A percentile compares a stretch with the other conserved stretches of the same genome.
These are phyloP conservation scores for Mechanitis messenoides DNA, from an alignment of 2,888 invertebrate species.

Conservation along the genomic window DNA sequence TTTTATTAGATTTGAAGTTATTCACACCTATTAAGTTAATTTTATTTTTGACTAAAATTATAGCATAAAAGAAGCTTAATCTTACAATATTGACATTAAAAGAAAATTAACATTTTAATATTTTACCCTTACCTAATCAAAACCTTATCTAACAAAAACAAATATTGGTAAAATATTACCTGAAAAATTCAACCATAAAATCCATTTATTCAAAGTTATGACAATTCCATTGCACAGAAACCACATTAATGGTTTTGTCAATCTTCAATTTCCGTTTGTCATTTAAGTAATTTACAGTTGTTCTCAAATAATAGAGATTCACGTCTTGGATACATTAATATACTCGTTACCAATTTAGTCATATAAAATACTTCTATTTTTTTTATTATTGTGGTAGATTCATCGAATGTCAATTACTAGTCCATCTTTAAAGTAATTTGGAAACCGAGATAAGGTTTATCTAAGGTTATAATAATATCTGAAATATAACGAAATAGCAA, in stretches of 20 bases:
- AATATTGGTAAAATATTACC: background rate
- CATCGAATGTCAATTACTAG: no score
- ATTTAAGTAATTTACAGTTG: constrained; percentile 54
- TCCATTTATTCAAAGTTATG: constrained; percentile 43
- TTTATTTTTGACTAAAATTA: no score
- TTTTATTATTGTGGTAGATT: no score
- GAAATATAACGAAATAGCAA: no score
- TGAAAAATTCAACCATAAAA: constrained; percentile 10
- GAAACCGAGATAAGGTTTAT: no score
- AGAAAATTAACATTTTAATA: background rate
- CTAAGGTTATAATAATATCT: no score
- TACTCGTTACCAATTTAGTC: background rate
- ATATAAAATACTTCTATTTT: background rate
- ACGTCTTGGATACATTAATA: background rate
- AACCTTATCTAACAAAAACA: background rate
- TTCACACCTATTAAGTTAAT: no score
- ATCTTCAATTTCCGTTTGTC: constrained; percentile 53
- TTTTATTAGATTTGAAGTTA: no score
- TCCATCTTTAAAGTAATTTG: no score
- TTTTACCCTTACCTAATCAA: background rate
- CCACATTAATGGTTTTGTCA: constrained; percentile 55
- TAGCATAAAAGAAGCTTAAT: no score
- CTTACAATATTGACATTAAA: no score
- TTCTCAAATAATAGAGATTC: constrained; percentile 33
- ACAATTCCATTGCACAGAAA: constrained; percentile 42